A percentile compares a stretch with the other conserved stretches of the same genome.
Conservation (phyloP, 2,797 vertebrate genomes). For the Natrix natrix region DNA sequence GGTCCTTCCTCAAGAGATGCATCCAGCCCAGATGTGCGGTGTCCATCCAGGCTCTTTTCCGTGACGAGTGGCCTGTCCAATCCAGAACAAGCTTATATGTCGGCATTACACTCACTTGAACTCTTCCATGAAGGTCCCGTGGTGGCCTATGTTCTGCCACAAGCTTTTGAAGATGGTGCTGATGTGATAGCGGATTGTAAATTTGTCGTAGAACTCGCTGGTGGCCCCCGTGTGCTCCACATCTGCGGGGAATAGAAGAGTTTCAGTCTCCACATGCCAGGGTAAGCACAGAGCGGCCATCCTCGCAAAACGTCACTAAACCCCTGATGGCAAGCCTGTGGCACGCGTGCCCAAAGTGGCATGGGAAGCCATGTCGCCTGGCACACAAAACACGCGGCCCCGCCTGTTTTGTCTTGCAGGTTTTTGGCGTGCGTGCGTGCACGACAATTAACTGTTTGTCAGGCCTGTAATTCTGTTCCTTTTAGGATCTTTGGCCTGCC, state of each 20-base stretch:
- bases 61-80: neutral
- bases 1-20: neutral
- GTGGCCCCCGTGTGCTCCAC: slow-evolving; percentile 98
- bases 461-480: too few species aligned
- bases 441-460: too few species aligned
- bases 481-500: too few species aligned
- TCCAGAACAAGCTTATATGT: too few species aligned
- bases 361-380: too few species aligned
- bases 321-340: too few species aligned
- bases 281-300: too few species aligned
- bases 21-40: neutral
- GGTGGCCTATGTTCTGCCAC: slow-evolving; percentile 96
- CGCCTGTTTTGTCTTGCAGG: too few species aligned
- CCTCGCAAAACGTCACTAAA: too few species aligned
- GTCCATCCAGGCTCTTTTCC: neutral
- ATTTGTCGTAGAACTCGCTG: slow-evolving; percentile 99
- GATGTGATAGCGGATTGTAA: slow-evolving; percentile 98
- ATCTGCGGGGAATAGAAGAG: slow-evolving; percentile 70
- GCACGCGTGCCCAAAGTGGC: too few species aligned
- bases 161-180: slow-evolving; percentile 99
- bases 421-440: too few species aligned
- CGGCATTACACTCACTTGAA: slow-evolving; percentile 88
- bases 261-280: neutral
- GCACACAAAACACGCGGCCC: too few species aligned
- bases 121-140: slow-evolving; percentile 97